Conservation (phyloP, 1,140 invertebrate genomes). For the Platorchestia sp. region DNA sequence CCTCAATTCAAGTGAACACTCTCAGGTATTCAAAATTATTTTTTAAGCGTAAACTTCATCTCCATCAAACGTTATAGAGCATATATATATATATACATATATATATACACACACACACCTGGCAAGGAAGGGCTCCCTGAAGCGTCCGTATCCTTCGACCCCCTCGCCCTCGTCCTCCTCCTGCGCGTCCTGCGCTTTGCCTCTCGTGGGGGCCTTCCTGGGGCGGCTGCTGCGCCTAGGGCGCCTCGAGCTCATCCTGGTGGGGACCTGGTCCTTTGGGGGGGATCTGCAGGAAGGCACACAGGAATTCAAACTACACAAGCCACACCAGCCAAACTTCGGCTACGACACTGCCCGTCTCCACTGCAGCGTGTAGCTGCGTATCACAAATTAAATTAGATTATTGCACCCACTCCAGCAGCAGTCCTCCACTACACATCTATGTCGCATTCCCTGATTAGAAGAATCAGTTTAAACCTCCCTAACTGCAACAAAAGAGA, state of each 20-base stretch:
- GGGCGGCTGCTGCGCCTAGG: neutral
- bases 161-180: neutral
- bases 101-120: neutral
- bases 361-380: neutral
- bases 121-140: neutral
- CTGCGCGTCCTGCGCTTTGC: neutral
- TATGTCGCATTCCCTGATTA: too few relatives aligned
- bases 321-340: neutral
- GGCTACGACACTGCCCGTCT: too few relatives aligned
- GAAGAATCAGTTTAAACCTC: too few relatives aligned
- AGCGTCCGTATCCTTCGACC: slow-evolving; percentile 74
- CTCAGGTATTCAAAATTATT: too few relatives aligned
- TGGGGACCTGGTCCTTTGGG: neutral
- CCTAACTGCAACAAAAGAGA: too few relatives aligned
- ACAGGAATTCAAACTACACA: neutral
- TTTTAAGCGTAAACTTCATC: too few relatives aligned
- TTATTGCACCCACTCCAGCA: too few relatives aligned
- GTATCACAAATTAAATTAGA: too few relatives aligned
- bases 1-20: too few relatives aligned
- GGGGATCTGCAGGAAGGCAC: neutral
- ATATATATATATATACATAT: too few relatives aligned
- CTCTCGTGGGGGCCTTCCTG: neutral
- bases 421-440: too few relatives aligned
- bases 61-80: too few relatives aligned
- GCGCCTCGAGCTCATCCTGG: neutral